Base-by-base conservation (phyloP, 2,888 invertebrate species). In the Phortica okadai region DNA sequence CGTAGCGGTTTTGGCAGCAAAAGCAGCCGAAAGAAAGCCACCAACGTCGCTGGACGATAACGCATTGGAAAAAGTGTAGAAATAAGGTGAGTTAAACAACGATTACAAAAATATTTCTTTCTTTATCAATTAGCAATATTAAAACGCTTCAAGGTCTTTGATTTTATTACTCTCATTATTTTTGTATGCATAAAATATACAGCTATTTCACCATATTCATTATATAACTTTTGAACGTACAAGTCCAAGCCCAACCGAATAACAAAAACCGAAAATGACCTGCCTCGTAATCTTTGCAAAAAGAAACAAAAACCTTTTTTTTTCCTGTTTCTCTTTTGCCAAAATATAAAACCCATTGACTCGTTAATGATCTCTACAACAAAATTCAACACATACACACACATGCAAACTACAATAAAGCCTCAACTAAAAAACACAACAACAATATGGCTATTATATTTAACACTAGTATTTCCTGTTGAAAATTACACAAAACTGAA, bases 21-120 rank as follows among this genome's bases (percentile, higher is more conserved):
- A 54, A 54, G 72, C 7, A 21, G 45, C n/a, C 45, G 45, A 21
- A 45, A 2, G 25, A 7, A 21, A 16, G 21, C 10, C 7, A 42
- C 66, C 66, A 44, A 50, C 74, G 74, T 82, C 75, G 83, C 82
- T 76, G 82, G 79, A 77, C 81, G 81, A 82, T 76, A 77, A 76
- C 72, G 25, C 25, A 62, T 25, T 4, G 25, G 21, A 10, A 62
- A 62, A 25, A 1, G 62, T 62, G 16, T 44, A 72, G 70, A 77
- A 72, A 78, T 77, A 64, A 77, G 82, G 82, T 82, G 75, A 83
- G 82, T 83, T 41, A 33, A 1, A 8, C 50, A 21, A 21, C 6
- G 45, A 73, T 62, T 78, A 41, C n/a, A 2, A 2, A 56, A 14
- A 56, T 16, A 56, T 62, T 62, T 62, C 62, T 62, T 62, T 62